Base-by-base conservation (phyloP, 2,113 vertebrate species). In the Hyperoodon ampullatus region DNA sequence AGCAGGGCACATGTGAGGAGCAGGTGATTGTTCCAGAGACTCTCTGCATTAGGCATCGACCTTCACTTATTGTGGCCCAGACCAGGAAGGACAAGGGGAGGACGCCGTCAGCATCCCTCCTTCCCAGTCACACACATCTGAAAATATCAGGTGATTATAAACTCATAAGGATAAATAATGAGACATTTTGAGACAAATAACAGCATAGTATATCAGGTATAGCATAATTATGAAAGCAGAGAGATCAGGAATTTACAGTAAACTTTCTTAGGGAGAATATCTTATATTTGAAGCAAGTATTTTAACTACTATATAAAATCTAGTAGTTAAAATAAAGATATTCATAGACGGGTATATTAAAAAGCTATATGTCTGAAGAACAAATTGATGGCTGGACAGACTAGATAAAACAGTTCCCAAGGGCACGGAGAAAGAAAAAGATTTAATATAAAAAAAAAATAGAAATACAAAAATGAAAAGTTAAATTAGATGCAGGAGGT, bases 21-120 rank as follows among this genome's bases (percentile, higher is more conserved):
- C 33, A 23, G 42, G 26, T 8, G 28, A 18, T 26, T 8, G 47
- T 61, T 75, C 81, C 18, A 47, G 10, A 65, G 13, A 5, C 33
- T 21, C 47, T 21, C 39, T 26, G 47, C 19, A 4, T 4, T 33
- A 12, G 30, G 18, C 11, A 21, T 6, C 30, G 16, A 18, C 30
- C 2, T 60, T 21, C 19, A 42, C 2, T 26, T 53, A 15, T 44
- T 23, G 1, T 12, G 12, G 3, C 3, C 0, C 18, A 15, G 16
- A 6, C 0, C 53, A 83, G 80, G 14, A 39, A 5, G 2, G 19
- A 42, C 33, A 12, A 16, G 3, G 16, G 1, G 8, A 6, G 6
- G 35, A n/a, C 44, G 28, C 19, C 3, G 9, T 16, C 35, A 26
- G 21, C 8, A 9, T 5, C n/a, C 10, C 23, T 30, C n/a, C 39